Evolutionary conservation across 2,113 vertebrate genomes (phyloP).

Genomic region (Carlito syrichta): DNA sequence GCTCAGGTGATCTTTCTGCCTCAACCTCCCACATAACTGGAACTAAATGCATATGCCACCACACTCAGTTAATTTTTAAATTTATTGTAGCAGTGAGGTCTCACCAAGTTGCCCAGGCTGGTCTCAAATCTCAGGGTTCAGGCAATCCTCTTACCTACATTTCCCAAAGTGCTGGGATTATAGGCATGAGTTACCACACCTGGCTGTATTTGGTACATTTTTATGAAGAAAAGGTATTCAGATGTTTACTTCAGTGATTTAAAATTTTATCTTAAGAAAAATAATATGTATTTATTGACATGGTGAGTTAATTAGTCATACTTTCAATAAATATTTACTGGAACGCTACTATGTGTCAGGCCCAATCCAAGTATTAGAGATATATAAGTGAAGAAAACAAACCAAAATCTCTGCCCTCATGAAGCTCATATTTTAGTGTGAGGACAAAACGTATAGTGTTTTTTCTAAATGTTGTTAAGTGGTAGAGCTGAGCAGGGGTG

Average conservation of each 20-base stretch:
- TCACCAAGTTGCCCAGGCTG: too few species aligned
- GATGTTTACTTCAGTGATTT: not conserved
- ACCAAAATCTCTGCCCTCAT: not conserved
- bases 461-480: not conserved
- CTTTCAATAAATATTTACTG: not conserved
- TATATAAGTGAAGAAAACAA: not conserved
- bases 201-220: too few species aligned
- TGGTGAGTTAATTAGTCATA: not conserved
- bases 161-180: too few species aligned
- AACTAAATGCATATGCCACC: too few species aligned
- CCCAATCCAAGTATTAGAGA: not conserved
- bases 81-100: too few species aligned
- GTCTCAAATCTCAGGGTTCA: too few species aligned
- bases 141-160: too few species aligned
- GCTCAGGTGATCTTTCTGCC: too few species aligned
- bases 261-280: constrained; percentile 17
- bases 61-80: too few species aligned
- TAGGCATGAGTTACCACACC: too few species aligned
- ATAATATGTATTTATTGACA: not conserved
- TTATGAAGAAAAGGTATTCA: not conserved
- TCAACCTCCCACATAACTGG: too few species aligned
- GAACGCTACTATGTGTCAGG: not conserved
- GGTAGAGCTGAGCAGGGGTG: not conserved
- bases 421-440: not conserved
- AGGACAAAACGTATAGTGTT: not conserved